Conservation (phyloP, 2,797 vertebrate species). For the Aselliscus stoliczkanus region DNA sequence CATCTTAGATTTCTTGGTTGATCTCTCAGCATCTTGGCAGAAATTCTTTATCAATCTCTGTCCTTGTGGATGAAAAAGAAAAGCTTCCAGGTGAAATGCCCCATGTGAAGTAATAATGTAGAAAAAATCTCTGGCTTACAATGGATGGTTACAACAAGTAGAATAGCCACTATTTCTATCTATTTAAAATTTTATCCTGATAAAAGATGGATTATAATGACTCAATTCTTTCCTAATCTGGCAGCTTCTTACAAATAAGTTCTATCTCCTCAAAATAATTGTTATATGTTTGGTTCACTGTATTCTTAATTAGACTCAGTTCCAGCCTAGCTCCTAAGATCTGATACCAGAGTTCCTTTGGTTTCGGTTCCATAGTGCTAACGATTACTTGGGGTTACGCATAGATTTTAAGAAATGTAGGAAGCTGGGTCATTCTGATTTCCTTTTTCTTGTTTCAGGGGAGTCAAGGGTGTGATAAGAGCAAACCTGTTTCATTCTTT, state of each 20-base stretch:
- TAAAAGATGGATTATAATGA: not conserved
- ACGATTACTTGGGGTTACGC: not conserved
- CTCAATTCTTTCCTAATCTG: not conserved
- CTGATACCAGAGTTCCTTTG: not conserved
- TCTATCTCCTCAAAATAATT: not conserved
- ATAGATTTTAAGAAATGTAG: not conserved
- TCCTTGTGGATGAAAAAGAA: not conserved
- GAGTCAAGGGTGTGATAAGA: not conserved
- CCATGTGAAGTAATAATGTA: not conserved
- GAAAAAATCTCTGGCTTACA: not conserved
- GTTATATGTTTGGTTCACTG: not conserved
- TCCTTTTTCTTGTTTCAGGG: not conserved
- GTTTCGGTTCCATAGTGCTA: not conserved
- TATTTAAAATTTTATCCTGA: not conserved
- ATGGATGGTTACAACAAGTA: not conserved
- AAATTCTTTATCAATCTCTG: not conserved
- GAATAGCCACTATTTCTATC: not conserved
- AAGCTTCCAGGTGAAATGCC: not conserved
- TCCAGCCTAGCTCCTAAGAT: not conserved
- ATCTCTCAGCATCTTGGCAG: not conserved
- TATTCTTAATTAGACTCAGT: not conserved
- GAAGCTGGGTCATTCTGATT: not conserved
- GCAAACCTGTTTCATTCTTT: not conserved
- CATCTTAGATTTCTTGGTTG: not conserved
- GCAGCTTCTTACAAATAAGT: slow-evolving; percentile 8